Base-by-base conservation (phyloP, 2,888 invertebrate genomes). In the Halictus quadricinctus region DNA sequence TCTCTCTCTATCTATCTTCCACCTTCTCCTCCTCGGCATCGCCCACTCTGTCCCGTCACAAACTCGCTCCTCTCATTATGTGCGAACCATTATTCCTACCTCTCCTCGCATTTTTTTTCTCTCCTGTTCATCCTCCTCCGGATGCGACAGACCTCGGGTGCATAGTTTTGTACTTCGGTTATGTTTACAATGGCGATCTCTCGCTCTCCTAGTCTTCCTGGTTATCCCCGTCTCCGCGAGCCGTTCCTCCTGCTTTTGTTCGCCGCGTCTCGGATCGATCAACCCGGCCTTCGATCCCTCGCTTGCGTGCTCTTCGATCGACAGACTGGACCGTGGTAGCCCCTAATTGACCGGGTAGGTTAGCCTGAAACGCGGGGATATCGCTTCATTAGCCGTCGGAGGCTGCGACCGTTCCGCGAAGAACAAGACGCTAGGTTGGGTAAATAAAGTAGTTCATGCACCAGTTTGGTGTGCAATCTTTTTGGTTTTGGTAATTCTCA, bases 31-130 rank as follows among this genome's bases (percentile, higher is more conserved):
- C n/a, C 66, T 48, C 69, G 70, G 60, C 69, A 25, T 73, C 79
- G 54, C 50, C 80, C 72, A 79, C 58, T 79, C 80, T 69, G 66
- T 76, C 7, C 54, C 80, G 72, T 87, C 81, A 29, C 66, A 81
- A 84, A 83, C 83, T 84, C 72, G 83, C 74, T 87, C 74, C 80
- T 79, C 84, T 85, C 85, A 79, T 87, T 88, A 85, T 79, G 80
- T 79, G 84, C 82, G 69, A 86, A 87, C 85, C 85, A 87, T 87
- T 87, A 80, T 87, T 76, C 72, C 46, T 36, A 70, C 64, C 54
- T 66, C 25, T 72, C 58, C 60, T 77, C 25, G 50, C 18, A 36
- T 36, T 36, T 70, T 72, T 80, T 50, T 73, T 48, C 29, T 15
- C 43, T 54, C 18, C 29, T 15, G 69, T 29, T 64, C 29, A 21